Conservation (phyloP, 2,113 vertebrate genomes). For the Cepphus grylle region DNA sequence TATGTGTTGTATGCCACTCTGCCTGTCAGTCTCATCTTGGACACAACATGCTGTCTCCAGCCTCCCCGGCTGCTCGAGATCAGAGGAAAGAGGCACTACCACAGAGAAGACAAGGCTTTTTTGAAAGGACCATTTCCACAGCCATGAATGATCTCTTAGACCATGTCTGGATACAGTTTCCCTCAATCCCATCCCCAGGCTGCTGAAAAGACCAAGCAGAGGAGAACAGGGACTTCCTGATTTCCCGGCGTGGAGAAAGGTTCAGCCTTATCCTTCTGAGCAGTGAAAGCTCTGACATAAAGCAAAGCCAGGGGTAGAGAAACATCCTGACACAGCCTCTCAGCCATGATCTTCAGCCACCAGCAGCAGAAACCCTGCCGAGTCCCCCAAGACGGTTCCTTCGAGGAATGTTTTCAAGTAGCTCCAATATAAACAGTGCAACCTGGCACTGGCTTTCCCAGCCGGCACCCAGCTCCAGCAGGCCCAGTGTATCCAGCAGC, state of each 20-base stretch:
- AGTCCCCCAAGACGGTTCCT: background rate
- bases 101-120: background rate
- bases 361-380: background rate
- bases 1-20: rapidly evolving
- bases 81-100: background rate
- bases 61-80: background rate
- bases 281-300: background rate
- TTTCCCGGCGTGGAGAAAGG: background rate
- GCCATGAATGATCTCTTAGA: background rate
- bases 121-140: background rate
- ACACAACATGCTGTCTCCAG: background rate
- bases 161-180: background rate
- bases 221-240: background rate
- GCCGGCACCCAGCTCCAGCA: background rate
- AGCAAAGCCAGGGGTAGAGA: background rate
- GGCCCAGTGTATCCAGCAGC: background rate
- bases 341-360: background rate
- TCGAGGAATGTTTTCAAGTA: constrained; percentile 33
- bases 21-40: background rate
- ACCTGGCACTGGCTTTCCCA: background rate
- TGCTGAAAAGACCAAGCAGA: background rate
- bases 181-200: background rate
- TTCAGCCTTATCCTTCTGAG: background rate
- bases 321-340: background rate
- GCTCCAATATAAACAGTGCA: background rate